Percentiles rank a stretch among this genome's conserved stretches.
These are phyloP conservation scores for Serilophus lunatus DNA, from an alignment of 2,113 vertebrate genomes.

Conservation along the genomic window DNA sequence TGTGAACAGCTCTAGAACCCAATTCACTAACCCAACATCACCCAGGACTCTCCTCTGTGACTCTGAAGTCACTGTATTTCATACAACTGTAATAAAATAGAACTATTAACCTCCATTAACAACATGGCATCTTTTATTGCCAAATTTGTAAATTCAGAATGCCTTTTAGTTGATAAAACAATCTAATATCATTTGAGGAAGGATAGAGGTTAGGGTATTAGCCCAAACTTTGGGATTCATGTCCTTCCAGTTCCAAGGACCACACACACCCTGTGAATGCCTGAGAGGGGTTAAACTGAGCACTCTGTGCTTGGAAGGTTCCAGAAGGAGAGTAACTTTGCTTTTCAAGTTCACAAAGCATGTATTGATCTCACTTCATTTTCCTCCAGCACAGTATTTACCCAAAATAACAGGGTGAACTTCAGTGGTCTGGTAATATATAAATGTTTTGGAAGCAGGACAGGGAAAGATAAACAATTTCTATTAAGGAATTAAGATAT, in stretches of 20 bases:
- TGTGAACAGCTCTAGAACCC: background rate
- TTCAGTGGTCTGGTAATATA: background rate
- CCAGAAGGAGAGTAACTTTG: background rate
- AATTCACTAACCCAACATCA: background rate
- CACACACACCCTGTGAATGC: background rate
- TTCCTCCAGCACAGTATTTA: background rate
- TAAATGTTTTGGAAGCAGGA: background rate
- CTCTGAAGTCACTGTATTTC: background rate
- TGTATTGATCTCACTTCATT: background rate
- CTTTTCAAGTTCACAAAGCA: background rate
- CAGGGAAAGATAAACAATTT: background rate
- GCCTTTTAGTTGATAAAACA: background rate
- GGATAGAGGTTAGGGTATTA: background rate
- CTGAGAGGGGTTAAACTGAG: background rate
- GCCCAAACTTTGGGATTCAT: background rate
- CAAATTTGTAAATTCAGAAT: background rate
- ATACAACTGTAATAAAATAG: background rate
- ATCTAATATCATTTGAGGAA: background rate
- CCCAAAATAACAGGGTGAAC: background rate
- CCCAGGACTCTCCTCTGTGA: background rate
- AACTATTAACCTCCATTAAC: background rate
- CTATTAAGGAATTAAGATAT: background rate
- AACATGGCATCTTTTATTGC: background rate
- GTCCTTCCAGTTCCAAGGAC: background rate
- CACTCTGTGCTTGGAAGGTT: background rate